These are phyloP conservation scores for Clangula hyemalis DNA, from an alignment of 2,797 vertebrate species.

Conservation along the genomic window DNA sequence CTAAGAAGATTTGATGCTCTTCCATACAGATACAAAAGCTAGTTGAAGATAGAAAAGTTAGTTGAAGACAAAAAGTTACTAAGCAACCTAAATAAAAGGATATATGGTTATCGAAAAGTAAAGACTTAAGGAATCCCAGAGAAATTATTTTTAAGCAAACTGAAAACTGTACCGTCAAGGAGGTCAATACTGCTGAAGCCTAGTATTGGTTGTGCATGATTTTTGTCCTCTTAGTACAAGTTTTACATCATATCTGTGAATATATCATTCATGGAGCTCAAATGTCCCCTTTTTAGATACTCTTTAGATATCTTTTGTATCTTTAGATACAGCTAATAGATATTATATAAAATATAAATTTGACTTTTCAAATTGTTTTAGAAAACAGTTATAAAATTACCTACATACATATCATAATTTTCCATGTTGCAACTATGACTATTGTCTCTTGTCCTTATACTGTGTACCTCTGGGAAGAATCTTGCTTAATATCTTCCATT, in stretches of 20 bases:
- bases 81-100: neutral
- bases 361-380: neutral
- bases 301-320: neutral
- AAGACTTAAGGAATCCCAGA: neutral
- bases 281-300: neutral
- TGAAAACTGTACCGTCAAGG: neutral
- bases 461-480: neutral
- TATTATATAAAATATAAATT: neutral
- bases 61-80: neutral
- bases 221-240: neutral
- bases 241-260: neutral
- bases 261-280: neutral
- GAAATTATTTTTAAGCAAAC: slow-evolving; percentile 7
- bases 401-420: neutral
- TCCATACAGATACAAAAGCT: neutral
- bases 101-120: neutral
- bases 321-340: neutral
- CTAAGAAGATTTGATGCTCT: neutral
- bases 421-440: accelerated
- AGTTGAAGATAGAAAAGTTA: neutral
- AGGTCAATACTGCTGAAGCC: neutral
- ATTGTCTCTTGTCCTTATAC: neutral
- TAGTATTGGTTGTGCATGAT: neutral
- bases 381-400: neutral
- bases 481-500: neutral